phyloP scores from a whole-genome alignment of 2,113 vertebrate species.

The Microcebus lehilahytsara region DNA sequence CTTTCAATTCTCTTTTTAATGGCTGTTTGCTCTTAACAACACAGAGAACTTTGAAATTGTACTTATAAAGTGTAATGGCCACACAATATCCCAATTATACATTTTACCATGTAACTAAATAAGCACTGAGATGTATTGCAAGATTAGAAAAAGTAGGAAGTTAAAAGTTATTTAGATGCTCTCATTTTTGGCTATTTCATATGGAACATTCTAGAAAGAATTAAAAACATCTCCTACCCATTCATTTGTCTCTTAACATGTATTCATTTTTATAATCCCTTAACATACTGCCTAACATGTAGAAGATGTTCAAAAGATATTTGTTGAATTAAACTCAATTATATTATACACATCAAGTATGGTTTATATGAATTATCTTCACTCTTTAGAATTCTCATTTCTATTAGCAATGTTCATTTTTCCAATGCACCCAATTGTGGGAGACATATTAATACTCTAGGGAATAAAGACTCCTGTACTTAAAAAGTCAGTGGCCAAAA shows the following conservation, averaged over 20 bases:
- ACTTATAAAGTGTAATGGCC: neutral
- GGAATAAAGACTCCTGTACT: neutral
- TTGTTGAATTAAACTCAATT: neutral
- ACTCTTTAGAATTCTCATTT: neutral
- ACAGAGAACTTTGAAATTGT: neutral
- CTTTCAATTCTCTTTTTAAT: neutral
- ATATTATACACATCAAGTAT: neutral
- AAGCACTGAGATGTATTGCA: neutral
- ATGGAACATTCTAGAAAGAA: neutral
- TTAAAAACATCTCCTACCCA: neutral
- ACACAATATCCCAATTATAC: neutral
- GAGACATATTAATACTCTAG: neutral
- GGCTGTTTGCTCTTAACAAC: neutral
- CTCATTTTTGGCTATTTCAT: neutral
- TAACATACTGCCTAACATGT: neutral
- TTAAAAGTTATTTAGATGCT: neutral
- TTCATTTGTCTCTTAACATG: neutral
- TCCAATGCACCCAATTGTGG: neutral
- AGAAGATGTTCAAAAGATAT: neutral
- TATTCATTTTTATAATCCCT: neutral
- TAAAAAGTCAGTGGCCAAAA: neutral
- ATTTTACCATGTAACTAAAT: neutral
- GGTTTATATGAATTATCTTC: neutral
- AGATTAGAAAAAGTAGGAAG: neutral
- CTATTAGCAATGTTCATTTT: neutral